phyloP scores from a whole-genome alignment of 2,113 vertebrate species.

The Seriola dumerili region DNA sequence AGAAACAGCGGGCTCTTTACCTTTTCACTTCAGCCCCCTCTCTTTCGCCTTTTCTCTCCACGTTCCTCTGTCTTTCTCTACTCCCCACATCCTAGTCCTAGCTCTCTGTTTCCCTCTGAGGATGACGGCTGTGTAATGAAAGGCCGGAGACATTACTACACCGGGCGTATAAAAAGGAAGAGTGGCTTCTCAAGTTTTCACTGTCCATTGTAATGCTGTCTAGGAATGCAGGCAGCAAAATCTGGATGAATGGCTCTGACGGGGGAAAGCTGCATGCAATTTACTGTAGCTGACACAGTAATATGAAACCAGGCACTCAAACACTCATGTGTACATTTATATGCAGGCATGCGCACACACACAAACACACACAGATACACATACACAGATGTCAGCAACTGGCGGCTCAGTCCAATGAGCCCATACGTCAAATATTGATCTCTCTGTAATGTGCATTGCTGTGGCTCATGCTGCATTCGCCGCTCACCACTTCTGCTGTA shows the following conservation, averaged over 20 bases:
- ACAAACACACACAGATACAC: slow-evolving; percentile 17
- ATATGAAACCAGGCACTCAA: slow-evolving; percentile 70
- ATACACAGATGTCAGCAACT: slow-evolving; percentile 2
- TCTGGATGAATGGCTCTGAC: slow-evolving; percentile 71
- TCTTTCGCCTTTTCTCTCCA: slow-evolving; percentile 46
- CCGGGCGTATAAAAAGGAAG: slow-evolving; percentile 47
- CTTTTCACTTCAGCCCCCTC: slow-evolving; percentile 67
- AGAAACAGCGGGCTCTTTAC: slow-evolving; percentile 80
- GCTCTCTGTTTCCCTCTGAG: slow-evolving; percentile 45
- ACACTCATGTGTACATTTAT: slow-evolving; percentile 72
- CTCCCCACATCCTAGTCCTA: slow-evolving; percentile 36
- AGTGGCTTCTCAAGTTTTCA: slow-evolving; percentile 71
- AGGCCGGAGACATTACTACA: slow-evolving; percentile 45
- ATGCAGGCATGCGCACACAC: slow-evolving; percentile 50
- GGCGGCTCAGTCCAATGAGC: slow-evolving; percentile 27
- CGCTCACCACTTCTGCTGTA: not conserved
- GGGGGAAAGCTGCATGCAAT: slow-evolving; percentile 77
- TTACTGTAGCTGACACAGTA: slow-evolving; percentile 79
- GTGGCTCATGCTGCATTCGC: not conserved
- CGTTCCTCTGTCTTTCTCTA: slow-evolving; percentile 33
- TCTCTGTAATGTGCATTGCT: slow-evolving; percentile 34
- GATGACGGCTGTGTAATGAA: slow-evolving; percentile 54
- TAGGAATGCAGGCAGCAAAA: slow-evolving; percentile 71
- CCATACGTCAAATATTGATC: slow-evolving; percentile 62
- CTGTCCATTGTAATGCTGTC: slow-evolving; percentile 70